Evolutionary conservation across 1,140 invertebrate species (phyloP), one percentile per base, ranked within the genome.

Genomic region (Cherax destructor): DNA sequence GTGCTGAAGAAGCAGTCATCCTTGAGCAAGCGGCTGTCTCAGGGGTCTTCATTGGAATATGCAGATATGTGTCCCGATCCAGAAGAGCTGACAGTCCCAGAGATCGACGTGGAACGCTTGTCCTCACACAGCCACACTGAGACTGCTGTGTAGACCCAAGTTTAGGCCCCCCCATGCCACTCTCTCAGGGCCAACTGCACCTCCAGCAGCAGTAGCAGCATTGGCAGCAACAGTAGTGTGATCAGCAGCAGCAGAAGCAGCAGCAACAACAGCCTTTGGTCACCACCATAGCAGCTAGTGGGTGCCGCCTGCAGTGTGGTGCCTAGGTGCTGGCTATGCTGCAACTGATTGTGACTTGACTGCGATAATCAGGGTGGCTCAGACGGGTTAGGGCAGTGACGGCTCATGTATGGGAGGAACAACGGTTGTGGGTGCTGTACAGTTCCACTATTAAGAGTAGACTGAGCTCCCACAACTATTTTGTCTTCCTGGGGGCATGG

Each of bases 111-210:
- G 94, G 97, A 98, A 95, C 96, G 97, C 92, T 96, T 98, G 92
- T 98, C 97, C 93, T 97, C 97, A 93, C 97, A 98, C 95, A 98
- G 97, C 95, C 97, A 98, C 95, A 98, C 97, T 93, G 97, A 98
- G 95, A 98, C 97, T 93, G 97, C 97, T 94, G 97, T 98, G 94
- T 98, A 98, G 95, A 95, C 91, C 83, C 52, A 49, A 59, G 56
- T 83, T 87, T 87, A 89, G 87, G 87, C 87, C 87, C 87, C 87
- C 87, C 72, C 79, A 79, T 85, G 83, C 83, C 89, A 80, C 83
- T 86, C 85, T 91, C 89, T 91, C 89, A 91, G 89, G 89, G 89
- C 89, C 83, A 91, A 91, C 89, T 91, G 89, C 89, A 91, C 83
- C 83, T 85, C 89, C 89, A 91, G 89, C 89, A 91, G 89, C 89